Evolutionary conservation across 2,113 vertebrate genomes (phyloP).

Genomic region (Myxocyprinus asiaticus): DNA sequence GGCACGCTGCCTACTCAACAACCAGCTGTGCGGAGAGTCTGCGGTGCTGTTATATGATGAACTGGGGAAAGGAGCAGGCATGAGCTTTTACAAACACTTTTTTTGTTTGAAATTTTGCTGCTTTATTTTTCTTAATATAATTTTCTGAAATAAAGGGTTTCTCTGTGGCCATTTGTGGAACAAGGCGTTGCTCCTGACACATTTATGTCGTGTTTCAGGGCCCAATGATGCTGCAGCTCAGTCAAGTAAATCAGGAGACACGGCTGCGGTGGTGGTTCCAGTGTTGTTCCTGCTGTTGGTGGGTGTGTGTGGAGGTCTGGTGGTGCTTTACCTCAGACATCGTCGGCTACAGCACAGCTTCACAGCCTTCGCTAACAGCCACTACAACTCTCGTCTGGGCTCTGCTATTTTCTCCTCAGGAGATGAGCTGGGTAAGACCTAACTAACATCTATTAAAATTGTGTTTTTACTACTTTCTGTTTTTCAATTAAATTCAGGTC

Average conservation of each 20-base stretch:
- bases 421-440: constrained; percentile 87
- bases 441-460: not conserved
- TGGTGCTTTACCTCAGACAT: constrained; percentile 86
- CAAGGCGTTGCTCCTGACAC: not conserved
- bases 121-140: no score
- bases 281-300: constrained; percentile 91
- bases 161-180: no score
- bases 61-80: constrained; percentile 72
- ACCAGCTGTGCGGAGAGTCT: constrained; percentile 90
- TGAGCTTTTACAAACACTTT: not conserved
- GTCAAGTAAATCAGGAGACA: constrained; percentile 71
- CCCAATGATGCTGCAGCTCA: constrained; percentile 60
- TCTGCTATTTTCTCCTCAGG: constrained; percentile 96
- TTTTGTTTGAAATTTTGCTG: no score
- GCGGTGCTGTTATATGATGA: constrained; percentile 86
- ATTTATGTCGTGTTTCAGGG: constrained; percentile 35
- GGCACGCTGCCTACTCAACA: constrained; percentile 84
- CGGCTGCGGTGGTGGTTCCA: constrained; percentile 89
- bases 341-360: constrained; percentile 93
- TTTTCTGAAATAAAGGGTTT: no score
- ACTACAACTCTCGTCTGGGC: constrained; percentile 96
- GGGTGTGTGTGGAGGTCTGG: constrained; percentile 81
- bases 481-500: no score
- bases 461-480: no score
- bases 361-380: constrained; percentile 93